Evolutionary conservation across 1,140 invertebrate species (phyloP).

Genomic region (Aphelenchoides besseyi): DNA sequence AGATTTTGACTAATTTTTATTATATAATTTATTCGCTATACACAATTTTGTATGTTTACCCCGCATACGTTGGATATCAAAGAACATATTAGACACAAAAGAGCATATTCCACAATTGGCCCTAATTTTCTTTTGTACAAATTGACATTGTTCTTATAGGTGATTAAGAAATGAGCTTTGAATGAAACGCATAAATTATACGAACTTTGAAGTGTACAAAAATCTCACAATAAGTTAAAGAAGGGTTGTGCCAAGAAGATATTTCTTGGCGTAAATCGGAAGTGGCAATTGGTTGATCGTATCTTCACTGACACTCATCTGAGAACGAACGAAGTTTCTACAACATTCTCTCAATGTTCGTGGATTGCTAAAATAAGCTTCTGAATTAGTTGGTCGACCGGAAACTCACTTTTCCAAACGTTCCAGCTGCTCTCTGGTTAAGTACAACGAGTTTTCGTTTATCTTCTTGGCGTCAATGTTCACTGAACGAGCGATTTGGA

Average conservation of each 20-base stretch:
- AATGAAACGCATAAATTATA: too few species aligned
- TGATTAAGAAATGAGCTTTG: too few species aligned
- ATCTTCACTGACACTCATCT: constrained; percentile 14
- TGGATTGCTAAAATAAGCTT: constrained; percentile 28
- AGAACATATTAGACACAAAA: not conserved
- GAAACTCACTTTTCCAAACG: not conserved
- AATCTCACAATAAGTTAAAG: not conserved
- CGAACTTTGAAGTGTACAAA: not conserved
- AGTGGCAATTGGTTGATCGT: constrained; percentile 23
- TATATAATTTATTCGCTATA: not conserved
- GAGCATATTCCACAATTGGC: not conserved
- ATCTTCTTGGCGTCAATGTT: constrained; percentile 1
- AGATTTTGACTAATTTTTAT: too few species aligned
- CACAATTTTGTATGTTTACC: too few species aligned
- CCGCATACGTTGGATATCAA: too few species aligned
- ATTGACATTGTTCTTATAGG: not conserved
- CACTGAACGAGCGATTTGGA: constrained; percentile 9
- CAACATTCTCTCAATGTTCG: constrained; percentile 2
- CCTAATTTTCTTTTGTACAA: not conserved
- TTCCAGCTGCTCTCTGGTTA: constrained; percentile 12
- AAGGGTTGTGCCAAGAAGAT: constrained; percentile 18
- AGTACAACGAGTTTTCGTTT: constrained; percentile 25
- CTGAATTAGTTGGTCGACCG: not conserved
- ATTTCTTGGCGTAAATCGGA: constrained; percentile 21
- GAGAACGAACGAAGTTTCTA: constrained; percentile 11